Evolutionary conservation across 2,113 vertebrate species (phyloP), one percentile per base, ranked within the genome.

Genomic region (Oncorhynchus keta): DNA sequence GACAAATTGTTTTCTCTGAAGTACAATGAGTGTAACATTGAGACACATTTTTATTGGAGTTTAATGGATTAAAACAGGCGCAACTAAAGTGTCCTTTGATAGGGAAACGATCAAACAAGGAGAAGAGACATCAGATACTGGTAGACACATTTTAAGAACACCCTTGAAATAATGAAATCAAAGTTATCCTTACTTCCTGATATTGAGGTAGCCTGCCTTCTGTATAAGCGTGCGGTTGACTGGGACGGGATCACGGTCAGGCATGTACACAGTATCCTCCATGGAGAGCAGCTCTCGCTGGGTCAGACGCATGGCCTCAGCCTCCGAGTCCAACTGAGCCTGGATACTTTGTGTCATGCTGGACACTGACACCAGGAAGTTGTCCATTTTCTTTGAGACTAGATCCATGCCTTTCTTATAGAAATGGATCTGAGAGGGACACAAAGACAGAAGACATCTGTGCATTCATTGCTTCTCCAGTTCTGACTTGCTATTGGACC

Each of bases 121-220:
- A 83, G 85, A 78, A 70, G 83, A 74, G 39, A 39, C 39, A 39
- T 22, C 12, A 61, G 4, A 22, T 7, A 6, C 5, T 5, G 3
- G 4, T 51, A 51, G 4, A 16, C 49, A 1, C 9, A 11, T 11
- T 16, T 62, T 3, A 62, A 24, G 2, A 62, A n/a, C n/a, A 62
- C 3, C 59, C 18, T n/a, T 55, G 16, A 45, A 55, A 8, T 4
- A 55, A 62, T 22, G 7, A 62, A 62, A 22, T 8, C 20, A 2
- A 51, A 65, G 16, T 26, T 14, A 0, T 0, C 67, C 95, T 92
- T 94, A 99, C 98, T 95, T 98, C 87, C 98, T 94, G 74, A 99
- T 97, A 82, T 99, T 99, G 81, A 99, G 97, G 92, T 98, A 99
- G 62, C 98, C 98, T 18, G 97, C 95, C 90, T 98, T 99, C 92